phyloP scores from a whole-genome alignment of 2,113 vertebrate genomes.

The Delphinus delphis region DNA sequence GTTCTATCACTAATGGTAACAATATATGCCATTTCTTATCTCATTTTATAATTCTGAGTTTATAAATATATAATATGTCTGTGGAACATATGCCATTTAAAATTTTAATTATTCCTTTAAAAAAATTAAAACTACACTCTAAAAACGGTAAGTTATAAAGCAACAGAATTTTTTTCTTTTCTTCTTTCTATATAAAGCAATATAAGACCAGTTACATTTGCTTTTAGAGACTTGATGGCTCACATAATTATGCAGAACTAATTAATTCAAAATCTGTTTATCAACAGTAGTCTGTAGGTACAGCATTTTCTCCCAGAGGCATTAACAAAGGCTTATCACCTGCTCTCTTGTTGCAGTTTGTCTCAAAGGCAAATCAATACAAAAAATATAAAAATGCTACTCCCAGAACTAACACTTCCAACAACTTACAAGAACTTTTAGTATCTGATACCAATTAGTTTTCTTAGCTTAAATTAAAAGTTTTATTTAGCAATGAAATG shows the following conservation, averaged over 20 bases:
- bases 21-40: neutral
- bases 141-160: too few species aligned
- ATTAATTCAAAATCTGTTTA: conserved; percentile 89
- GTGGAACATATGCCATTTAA: conserved; percentile 62
- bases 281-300: conserved; percentile 84
- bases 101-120: conserved; percentile 69
- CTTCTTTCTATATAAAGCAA: conserved; percentile 67
- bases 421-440: conserved; percentile 81
- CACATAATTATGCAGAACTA: conserved; percentile 86
- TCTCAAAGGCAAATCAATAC: conserved; percentile 83
- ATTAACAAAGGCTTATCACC: conserved; percentile 87
- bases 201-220: conserved; percentile 76
- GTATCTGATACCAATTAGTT: conserved; percentile 77
- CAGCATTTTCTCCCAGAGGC: conserved; percentile 82
- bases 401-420: conserved; percentile 75
- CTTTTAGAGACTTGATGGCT: conserved; percentile 80
- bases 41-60: conserved; percentile 47
- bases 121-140: conserved; percentile 49
- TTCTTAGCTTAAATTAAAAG: conserved; percentile 78
- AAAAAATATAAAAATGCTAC: conserved; percentile 73
- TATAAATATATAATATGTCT: conserved; percentile 70
- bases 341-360: conserved; percentile 81
- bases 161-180: conserved; percentile 24
- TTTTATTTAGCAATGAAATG: conserved; percentile 73
- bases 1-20: conserved; percentile 19